phyloP scores from a whole-genome alignment of 2,888 invertebrate species.

The Drosophila algonquin region DNA sequence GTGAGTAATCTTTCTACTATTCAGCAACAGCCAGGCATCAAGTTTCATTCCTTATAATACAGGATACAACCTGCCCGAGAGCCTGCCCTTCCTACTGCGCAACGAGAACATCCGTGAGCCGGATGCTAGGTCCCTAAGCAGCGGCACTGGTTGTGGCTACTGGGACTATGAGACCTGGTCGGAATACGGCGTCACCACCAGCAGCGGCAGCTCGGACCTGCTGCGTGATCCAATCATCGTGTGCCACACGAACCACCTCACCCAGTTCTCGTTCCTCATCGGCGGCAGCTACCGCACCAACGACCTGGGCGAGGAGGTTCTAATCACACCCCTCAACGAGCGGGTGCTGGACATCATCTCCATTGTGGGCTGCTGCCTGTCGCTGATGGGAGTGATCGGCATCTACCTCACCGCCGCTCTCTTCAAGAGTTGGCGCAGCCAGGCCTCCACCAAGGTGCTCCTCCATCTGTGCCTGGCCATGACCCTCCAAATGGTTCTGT shows the following conservation, averaged over 20 bases:
- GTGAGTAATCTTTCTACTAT: slow-evolving; percentile 47
- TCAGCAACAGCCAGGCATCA: neutral
- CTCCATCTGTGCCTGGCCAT: slow-evolving; percentile 88
- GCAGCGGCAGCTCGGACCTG: slow-evolving; percentile 39
- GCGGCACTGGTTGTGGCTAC: slow-evolving; percentile 85
- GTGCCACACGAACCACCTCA: slow-evolving; percentile 86
- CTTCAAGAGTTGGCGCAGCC: slow-evolving; percentile 87
- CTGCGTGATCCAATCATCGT: slow-evolving; percentile 79
- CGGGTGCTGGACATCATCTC: slow-evolving; percentile 86
- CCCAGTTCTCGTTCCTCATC: slow-evolving; percentile 86
- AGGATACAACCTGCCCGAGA: slow-evolving; percentile 84
- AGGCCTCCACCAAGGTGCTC: slow-evolving; percentile 87
- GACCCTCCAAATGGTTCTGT: slow-evolving; percentile 85
- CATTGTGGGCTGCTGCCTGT: slow-evolving; percentile 86
- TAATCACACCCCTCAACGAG: slow-evolving; percentile 82
- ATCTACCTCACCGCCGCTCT: slow-evolving; percentile 86
- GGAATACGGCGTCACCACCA: slow-evolving; percentile 84
- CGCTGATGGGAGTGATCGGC: slow-evolving; percentile 86
- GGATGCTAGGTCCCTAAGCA: slow-evolving; percentile 21
- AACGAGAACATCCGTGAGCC: slow-evolving; percentile 63
- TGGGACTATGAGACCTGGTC: slow-evolving; percentile 88
- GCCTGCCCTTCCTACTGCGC: slow-evolving; percentile 85
- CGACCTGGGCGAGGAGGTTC: slow-evolving; percentile 71
- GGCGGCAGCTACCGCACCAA: slow-evolving; percentile 82
- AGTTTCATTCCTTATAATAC: neutral